These are phyloP conservation scores for Acronicta aceris DNA, from an alignment of 2,888 invertebrate species.

Conservation along the genomic window DNA sequence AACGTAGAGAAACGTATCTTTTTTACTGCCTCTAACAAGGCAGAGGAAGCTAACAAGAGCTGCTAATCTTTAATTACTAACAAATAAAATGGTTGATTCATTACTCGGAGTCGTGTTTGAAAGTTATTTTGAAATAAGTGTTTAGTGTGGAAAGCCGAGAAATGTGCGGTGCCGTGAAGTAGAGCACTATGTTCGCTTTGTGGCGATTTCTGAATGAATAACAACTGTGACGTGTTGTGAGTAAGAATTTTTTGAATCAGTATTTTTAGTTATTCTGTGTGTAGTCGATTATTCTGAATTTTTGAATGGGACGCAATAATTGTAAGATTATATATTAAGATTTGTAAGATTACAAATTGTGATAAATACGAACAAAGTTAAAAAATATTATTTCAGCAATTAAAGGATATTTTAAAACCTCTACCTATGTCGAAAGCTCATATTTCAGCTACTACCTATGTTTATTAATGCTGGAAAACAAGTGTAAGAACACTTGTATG, in stretches of 20 bases:
- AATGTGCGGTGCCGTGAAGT: constrained; percentile 28
- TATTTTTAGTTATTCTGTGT: constrained; percentile 3
- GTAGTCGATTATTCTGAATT: not conserved
- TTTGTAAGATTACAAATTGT: too few species aligned
- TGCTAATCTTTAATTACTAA: constrained; percentile 38
- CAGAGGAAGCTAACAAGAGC: constrained; percentile 38
- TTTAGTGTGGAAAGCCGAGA: constrained; percentile 32
- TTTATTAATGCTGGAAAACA: too few species aligned
- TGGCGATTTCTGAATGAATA: constrained; percentile 38
- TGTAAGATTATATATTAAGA: not conserved
- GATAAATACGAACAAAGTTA: too few species aligned
- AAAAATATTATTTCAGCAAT: too few species aligned
- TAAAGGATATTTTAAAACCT: too few species aligned
- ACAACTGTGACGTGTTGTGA: constrained; percentile 34
- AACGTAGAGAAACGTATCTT: constrained; percentile 49
- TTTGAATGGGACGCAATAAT: not conserved
- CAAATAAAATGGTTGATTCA: constrained; percentile 52
- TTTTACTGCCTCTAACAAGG: constrained; percentile 48
- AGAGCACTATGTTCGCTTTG: constrained; percentile 14
- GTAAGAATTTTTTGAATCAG: constrained; percentile 24
- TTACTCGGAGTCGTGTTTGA: constrained; percentile 34
- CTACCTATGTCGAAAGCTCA: too few species aligned
- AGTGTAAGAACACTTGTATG: too few species aligned
- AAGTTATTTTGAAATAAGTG: constrained; percentile 46
- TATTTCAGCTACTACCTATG: too few species aligned